Conservation (phyloP, 2,797 vertebrate species). For the Garrulus glandarius region DNA sequence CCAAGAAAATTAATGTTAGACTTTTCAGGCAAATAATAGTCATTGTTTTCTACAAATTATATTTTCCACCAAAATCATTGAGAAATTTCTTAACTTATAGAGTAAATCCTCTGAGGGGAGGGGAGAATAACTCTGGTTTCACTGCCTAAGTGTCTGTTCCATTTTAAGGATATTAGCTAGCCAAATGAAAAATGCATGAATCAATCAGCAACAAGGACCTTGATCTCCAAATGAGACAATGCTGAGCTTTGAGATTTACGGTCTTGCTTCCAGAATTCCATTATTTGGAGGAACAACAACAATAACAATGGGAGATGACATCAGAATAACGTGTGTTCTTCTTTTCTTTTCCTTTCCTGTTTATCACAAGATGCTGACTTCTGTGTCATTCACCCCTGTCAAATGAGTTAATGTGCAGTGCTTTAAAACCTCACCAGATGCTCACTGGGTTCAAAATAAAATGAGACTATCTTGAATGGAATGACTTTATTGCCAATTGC, state of each 20-base stretch:
- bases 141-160: conserved; percentile 55
- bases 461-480: neutral
- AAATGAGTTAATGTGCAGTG: neutral
- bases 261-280: conserved; percentile 67
- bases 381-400: conserved; percentile 54
- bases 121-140: conserved; percentile 21
- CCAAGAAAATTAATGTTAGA: neutral
- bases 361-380: conserved; percentile 71
- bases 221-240: conserved; percentile 62
- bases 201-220: conserved; percentile 61
- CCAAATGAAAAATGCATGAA: conserved; percentile 67
- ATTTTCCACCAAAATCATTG: neutral
- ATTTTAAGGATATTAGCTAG: conserved; percentile 72
- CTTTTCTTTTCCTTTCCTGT: conserved; percentile 56
- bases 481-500: neutral
- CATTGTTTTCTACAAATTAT: neutral
- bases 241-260: conserved; percentile 74
- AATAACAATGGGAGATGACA: conserved; percentile 73
- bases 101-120: neutral
- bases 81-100: conserved; percentile 18
- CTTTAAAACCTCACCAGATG: conserved; percentile 21
- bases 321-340: conserved; percentile 40
- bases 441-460: neutral
- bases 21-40: neutral
- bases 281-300: conserved; percentile 70